Conservation (phyloP, 1,140 invertebrate genomes). For the Cecropterus lyciades region DNA sequence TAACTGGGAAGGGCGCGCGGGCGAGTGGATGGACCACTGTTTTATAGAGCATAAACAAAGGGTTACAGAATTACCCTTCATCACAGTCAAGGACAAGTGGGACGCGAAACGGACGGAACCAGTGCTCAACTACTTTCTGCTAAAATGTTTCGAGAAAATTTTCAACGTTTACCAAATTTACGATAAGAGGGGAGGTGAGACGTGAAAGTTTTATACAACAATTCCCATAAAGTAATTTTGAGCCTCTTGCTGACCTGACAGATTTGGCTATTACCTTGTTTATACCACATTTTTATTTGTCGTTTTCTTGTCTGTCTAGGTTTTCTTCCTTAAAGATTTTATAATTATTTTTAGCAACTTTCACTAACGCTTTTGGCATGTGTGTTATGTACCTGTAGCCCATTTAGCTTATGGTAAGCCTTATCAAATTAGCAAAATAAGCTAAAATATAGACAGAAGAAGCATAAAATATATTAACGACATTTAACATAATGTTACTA, state of each 20-base stretch:
- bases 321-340: too few species aligned
- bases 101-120: slow-evolving; percentile 74
- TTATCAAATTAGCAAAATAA: too few species aligned
- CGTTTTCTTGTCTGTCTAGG: too few species aligned
- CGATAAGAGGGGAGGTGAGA: slow-evolving; percentile 76
- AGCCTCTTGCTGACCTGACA: slow-evolving; percentile 1
- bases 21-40: slow-evolving; percentile 83
- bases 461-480: too few species aligned
- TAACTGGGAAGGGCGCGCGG: slow-evolving; percentile 76
- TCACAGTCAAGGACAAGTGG: slow-evolving; percentile 78
- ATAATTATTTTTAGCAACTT: too few species aligned
- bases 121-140: slow-evolving; percentile 77
- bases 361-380: too few species aligned
- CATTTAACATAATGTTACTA: too few species aligned
- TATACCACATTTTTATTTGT: not conserved
- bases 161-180: slow-evolving; percentile 84
- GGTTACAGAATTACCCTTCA: slow-evolving; percentile 80
- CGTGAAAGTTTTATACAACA: slow-evolving; percentile 5
- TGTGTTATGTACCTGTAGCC: too few species aligned
- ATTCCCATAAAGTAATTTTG: slow-evolving; percentile 9
- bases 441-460: too few species aligned
- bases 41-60: slow-evolving; percentile 69
- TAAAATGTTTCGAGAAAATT: slow-evolving; percentile 76
- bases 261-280: not conserved
- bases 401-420: too few species aligned